Evolutionary conservation across 2,113 vertebrate species (phyloP).

Genomic region (Ptyas mucosa): DNA sequence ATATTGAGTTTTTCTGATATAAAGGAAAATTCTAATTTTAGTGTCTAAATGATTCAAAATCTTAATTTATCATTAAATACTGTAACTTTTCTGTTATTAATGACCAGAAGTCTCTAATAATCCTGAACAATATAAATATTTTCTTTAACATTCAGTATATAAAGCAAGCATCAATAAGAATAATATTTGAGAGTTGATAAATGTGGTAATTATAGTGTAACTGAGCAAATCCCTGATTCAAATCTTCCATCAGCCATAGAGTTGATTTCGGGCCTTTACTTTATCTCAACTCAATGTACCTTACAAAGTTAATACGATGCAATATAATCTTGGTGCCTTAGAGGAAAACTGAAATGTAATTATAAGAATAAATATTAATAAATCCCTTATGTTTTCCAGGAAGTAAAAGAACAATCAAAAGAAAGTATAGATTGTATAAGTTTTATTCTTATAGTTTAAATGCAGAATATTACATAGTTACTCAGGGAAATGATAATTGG

Average conservation of each 20-base stretch:
- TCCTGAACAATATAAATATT: neutral
- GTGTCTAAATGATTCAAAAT: neutral
- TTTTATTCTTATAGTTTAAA: slow-evolving; percentile 52
- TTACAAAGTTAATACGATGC: neutral
- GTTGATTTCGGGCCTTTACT: neutral
- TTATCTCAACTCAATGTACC: neutral
- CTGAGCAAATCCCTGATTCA: neutral
- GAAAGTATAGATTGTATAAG: slow-evolving; percentile 46
- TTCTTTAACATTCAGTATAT: neutral
- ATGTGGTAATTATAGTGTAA: neutral
- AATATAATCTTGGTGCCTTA: neutral
- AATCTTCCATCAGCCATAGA: neutral
- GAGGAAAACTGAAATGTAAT: neutral
- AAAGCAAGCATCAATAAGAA: slow-evolving; percentile 14
- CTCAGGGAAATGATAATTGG: slow-evolving; percentile 20
- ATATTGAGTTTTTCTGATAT: neutral
- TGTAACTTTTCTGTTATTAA: neutral
- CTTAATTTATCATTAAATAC: neutral
- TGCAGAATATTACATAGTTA: slow-evolving; percentile 38
- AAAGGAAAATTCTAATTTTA: neutral
- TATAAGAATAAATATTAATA: neutral
- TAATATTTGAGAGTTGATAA: neutral
- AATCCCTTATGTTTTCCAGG: slow-evolving; percentile 23
- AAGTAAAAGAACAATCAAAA: slow-evolving; percentile 28
- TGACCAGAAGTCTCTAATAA: neutral